Conservation (phyloP, 2,888 invertebrate genomes). For the Drosophila paranaensis region DNA sequence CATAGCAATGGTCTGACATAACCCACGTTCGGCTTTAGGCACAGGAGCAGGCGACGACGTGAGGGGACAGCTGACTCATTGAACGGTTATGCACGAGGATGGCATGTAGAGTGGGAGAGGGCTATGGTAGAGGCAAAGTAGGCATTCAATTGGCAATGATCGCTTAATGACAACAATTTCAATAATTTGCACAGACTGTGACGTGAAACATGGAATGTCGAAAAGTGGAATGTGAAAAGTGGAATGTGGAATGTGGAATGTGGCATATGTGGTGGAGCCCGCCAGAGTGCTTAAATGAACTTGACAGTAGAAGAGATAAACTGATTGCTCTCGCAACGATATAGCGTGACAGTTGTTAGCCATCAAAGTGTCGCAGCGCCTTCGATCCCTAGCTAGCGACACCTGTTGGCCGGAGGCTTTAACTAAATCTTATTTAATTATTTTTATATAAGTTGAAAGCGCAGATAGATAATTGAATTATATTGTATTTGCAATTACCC, state of each 20-base stretch:
- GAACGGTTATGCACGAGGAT: constrained; percentile 38
- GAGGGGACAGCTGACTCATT: constrained; percentile 49
- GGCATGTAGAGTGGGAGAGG: neutral
- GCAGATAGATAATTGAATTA: neutral
- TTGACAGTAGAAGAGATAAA: constrained; percentile 35
- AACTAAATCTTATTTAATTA: neutral
- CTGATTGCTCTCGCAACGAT: constrained; percentile 43
- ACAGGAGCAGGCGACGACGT: neutral
- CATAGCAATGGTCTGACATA: constrained; percentile 51
- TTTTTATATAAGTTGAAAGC: neutral
- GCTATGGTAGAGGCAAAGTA: constrained; percentile 10
- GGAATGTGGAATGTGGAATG: constrained; percentile 14
- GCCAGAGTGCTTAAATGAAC: constrained; percentile 38
- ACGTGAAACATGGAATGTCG: constrained; percentile 29
- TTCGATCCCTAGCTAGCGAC: constrained; percentile 16
- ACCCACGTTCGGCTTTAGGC: constrained; percentile 19
- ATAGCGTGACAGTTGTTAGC: constrained; percentile 45
- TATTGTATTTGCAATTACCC: too few relatives aligned
- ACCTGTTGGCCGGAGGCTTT: constrained; percentile 23
- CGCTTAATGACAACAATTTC: constrained; percentile 60
- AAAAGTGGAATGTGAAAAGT: constrained; percentile 14
- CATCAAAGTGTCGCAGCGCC: constrained; percentile 1
- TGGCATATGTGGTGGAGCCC: constrained; percentile 20
- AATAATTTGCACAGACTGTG: constrained; percentile 50
- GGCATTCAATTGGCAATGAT: constrained; percentile 59